A percentile compares a stretch with the other conserved stretches of the same genome.
Evolutionary conservation across 2,113 vertebrate species (phyloP).

Genomic region (Lycaon pictus): DNA sequence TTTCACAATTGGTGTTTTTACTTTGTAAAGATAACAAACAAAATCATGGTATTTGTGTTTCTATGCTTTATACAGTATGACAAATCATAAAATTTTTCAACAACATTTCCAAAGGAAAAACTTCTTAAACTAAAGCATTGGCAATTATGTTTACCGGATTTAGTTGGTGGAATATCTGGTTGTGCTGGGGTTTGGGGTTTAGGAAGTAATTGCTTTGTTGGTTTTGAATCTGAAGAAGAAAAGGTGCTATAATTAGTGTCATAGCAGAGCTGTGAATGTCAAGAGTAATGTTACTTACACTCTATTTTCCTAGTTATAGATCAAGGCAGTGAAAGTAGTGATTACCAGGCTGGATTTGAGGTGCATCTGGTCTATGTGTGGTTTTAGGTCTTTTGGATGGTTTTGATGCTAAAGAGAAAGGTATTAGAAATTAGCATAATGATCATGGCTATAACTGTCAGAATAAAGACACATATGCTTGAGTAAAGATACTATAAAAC

Average conservation of each 20-base stretch:
- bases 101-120: not conserved
- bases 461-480: not conserved
- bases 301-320: not conserved
- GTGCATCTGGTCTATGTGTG: not conserved
- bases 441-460: not conserved
- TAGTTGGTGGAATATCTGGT: slow-evolving; percentile 76
- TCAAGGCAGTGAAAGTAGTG: slow-evolving; percentile 33
- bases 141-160: slow-evolving; percentile 81
- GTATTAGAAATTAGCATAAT: slow-evolving; percentile 49
- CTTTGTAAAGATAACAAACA: slow-evolving; percentile 40
- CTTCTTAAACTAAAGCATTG: slow-evolving; percentile 11
- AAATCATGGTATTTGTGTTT: not conserved
- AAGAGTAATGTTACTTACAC: not conserved
- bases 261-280: not conserved
- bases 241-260: slow-evolving; percentile 43
- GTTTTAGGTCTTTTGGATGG: slow-evolving; percentile 57
- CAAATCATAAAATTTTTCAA: not conserved
- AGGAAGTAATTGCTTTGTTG: slow-evolving; percentile 67
- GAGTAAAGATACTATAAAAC: slow-evolving; percentile 25
- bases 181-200: slow-evolving; percentile 79
- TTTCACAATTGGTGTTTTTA: not conserved
- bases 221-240: slow-evolving; percentile 82
- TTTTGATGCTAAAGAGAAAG: slow-evolving; percentile 59
- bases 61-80: not conserved
- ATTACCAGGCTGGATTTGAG: slow-evolving; percentile 56